Evolutionary conservation across 2,888 invertebrate genomes (phyloP).

Genomic region (Scrobipalpa atriplicella): DNA sequence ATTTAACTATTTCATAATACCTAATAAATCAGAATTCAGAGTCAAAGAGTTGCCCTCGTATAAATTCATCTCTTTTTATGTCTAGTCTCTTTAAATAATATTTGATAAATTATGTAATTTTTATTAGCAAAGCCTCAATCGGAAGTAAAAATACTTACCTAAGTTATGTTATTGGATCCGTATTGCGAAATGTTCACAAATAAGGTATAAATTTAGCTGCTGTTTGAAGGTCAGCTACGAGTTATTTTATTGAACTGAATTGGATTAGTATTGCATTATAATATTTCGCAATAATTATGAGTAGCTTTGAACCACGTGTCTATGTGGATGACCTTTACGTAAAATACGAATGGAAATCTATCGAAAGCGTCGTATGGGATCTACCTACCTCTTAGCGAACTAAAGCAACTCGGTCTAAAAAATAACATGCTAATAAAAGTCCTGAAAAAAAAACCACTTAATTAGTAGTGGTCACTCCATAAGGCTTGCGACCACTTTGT

Average conservation of each 20-base stretch:
- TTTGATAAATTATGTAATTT: no score
- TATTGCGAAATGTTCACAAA: background rate
- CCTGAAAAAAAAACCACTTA: no score
- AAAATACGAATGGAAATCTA: background rate
- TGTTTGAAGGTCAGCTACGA: background rate
- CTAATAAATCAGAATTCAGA: no score
- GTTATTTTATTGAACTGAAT: background rate
- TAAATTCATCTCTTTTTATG: no score
- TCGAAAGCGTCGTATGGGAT: background rate
- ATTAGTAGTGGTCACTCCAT: no score
- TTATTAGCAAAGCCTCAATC: background rate
- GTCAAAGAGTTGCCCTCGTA: no score
- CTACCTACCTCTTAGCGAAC: background rate
- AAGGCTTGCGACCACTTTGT: no score
- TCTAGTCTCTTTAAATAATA: background rate
- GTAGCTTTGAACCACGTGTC: background rate
- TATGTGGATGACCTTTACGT: background rate
- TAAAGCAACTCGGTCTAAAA: background rate
- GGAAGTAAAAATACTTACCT: background rate
- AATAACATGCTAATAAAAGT: no score
- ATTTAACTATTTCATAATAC: no score
- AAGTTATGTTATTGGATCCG: background rate
- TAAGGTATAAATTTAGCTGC: background rate
- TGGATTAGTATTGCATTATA: background rate
- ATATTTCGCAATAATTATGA: background rate